phyloP scores from a whole-genome alignment of 2,888 invertebrate genomes.

The Scaptomyza caliginosa region DNA sequence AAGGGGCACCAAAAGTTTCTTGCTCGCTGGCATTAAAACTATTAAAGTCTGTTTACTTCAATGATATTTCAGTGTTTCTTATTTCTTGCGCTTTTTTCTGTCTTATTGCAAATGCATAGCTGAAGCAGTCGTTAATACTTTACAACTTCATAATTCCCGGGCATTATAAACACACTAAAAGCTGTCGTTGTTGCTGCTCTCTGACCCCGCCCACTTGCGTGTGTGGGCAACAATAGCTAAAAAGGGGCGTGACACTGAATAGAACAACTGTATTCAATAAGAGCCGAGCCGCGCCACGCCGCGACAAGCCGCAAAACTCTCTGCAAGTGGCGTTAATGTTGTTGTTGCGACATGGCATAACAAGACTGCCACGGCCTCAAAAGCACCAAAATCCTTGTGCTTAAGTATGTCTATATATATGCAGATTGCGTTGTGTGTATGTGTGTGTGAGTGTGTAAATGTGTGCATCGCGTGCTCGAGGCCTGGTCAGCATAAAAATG shows the following conservation, averaged over 20 bases:
- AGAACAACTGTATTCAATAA: conserved; percentile 56
- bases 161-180: conserved; percentile 57
- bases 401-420: conserved; percentile 12
- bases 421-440: background rate
- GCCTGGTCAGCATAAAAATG: conserved; percentile 44
- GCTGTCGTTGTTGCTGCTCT: conserved; percentile 4
- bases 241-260: conserved; percentile 40
- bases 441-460: conserved; percentile 3
- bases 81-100: conserved; percentile 7
- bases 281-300: conserved; percentile 13
- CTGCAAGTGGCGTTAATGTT: conserved; percentile 17
- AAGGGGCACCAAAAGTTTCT: conserved; percentile 31
- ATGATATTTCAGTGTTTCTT: conserved; percentile 38
- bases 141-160: conserved; percentile 22
- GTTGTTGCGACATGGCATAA: background rate
- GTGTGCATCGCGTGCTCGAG: conserved; percentile 58
- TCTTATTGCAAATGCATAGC: conserved; percentile 37
- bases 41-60: conserved; percentile 61
- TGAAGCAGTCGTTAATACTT: conserved; percentile 46
- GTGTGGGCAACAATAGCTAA: conserved; percentile 35
- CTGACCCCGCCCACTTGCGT: conserved; percentile 48
- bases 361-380: conserved; percentile 3
- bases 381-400: conserved; percentile 3
- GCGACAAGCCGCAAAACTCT: too few relatives aligned
- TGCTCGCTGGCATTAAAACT: conserved; percentile 55